These are phyloP conservation scores for Luffia ferchaultella DNA, from an alignment of 2,888 invertebrate species.

Conservation along the genomic window DNA sequence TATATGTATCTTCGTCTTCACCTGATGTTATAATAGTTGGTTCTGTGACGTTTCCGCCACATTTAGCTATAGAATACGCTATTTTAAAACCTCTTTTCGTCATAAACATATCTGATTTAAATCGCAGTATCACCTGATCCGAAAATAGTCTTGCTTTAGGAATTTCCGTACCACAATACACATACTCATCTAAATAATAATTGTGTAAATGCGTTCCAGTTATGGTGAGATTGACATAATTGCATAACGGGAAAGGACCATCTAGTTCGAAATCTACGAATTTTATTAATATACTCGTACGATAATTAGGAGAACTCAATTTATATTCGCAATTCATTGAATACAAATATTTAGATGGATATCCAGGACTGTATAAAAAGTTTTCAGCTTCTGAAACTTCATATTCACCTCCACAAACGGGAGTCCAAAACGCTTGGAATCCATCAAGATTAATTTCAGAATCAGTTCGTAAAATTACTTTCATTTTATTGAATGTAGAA, in stretches of 20 bases:
- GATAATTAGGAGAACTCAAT: conserved; percentile 47
- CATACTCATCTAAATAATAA: conserved; percentile 10
- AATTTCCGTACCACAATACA: conserved; percentile 28
- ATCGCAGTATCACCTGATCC: conserved; percentile 19
- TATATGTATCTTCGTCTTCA: conserved; percentile 39
- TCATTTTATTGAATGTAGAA: conserved; percentile 71
- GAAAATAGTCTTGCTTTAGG: neutral
- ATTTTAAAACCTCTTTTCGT: conserved; percentile 68
- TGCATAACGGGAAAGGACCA: conserved; percentile 38
- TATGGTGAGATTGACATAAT: conserved; percentile 66
- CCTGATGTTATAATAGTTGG: conserved; percentile 65
- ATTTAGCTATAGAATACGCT: conserved; percentile 67
- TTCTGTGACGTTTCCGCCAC: conserved; percentile 77
- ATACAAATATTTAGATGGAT: conserved; percentile 69
- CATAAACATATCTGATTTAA: conserved; percentile 65
- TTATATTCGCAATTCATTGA: conserved; percentile 72
- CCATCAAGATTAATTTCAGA: conserved; percentile 72
- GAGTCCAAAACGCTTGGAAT: conserved; percentile 71
- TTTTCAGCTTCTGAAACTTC: conserved; percentile 54
- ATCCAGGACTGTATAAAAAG: conserved; percentile 76
- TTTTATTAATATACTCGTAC: conserved; percentile 45
- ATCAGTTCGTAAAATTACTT: conserved; percentile 77
- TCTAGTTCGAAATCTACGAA: conserved; percentile 68
- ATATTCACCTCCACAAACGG: conserved; percentile 77
- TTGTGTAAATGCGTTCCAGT: conserved; percentile 12